phyloP scores from a whole-genome alignment of 2,797 vertebrate genomes.

The Gorsachius magnificus region DNA sequence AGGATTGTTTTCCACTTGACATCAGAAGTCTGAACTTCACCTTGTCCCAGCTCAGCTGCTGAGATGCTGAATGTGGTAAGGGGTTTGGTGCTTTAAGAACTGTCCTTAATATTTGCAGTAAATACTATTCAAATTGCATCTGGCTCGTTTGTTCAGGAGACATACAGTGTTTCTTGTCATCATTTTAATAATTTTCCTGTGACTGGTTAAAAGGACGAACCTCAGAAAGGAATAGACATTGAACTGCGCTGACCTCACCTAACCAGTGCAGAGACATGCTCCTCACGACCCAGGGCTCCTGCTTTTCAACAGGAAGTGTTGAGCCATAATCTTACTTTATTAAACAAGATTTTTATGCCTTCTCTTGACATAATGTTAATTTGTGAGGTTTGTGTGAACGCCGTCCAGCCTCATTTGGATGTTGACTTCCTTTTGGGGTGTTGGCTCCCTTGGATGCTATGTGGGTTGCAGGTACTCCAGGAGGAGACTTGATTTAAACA shows the following conservation, averaged over 20 bases:
- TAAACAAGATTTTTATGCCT: neutral
- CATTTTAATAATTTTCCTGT: neutral
- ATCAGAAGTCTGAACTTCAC: neutral
- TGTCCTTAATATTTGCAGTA: neutral
- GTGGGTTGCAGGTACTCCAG: neutral
- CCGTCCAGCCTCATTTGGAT: neutral
- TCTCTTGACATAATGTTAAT: neutral
- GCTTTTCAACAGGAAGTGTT: neutral
- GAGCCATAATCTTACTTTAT: neutral
- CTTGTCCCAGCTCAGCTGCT: neutral
- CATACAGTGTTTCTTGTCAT: neutral
- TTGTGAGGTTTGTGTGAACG: too few species aligned
- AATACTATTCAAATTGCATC: neutral
- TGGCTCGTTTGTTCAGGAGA: neutral
- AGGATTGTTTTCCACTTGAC: neutral
- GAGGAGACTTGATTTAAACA: neutral
- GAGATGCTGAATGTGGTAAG: neutral
- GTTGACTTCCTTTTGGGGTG: neutral
- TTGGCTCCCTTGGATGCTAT: neutral
- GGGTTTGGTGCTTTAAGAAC: neutral
- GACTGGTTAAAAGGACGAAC: neutral
- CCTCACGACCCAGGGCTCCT: neutral
- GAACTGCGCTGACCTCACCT: neutral
- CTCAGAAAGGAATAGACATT: neutral
- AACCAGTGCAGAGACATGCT: neutral